These are phyloP conservation scores for Eurytoma californica DNA, from an alignment of 2,888 invertebrate species.

Conservation along the genomic window DNA sequence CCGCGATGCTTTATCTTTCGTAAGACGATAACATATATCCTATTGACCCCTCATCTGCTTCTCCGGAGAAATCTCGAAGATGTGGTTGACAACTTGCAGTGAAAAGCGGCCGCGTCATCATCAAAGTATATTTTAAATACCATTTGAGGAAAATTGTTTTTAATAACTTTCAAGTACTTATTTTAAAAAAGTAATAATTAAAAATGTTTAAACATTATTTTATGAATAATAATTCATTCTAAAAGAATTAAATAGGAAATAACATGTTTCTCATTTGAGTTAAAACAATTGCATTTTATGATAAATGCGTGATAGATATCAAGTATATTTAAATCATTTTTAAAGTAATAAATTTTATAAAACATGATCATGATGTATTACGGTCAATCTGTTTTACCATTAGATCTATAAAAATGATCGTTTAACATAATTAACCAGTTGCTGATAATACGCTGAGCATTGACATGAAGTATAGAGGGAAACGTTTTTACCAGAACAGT, in stretches of 20 bases:
- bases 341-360: not conserved
- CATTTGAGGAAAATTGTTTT: no score
- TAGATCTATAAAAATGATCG: not conserved
- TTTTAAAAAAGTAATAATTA: no score
- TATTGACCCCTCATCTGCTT: not conserved
- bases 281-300: no score
- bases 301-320: no score
- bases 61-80: not conserved
- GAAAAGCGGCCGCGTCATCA: no score
- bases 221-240: no score
- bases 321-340: not conserved
- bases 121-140: no score
- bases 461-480: slow-evolving; percentile 1
- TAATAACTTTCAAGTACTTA: no score
- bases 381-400: not conserved
- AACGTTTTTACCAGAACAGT: not conserved
- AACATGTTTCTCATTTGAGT: no score
- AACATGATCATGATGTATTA: not conserved
- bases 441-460: not conserved
- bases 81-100: not conserved
- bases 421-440: not conserved
- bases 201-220: no score
- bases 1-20: slow-evolving; percentile 43
- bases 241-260: no score
- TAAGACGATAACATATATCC: not conserved